These are phyloP conservation scores for Diceros bicornis DNA, from an alignment of 2,797 vertebrate species.

Conservation along the genomic window DNA sequence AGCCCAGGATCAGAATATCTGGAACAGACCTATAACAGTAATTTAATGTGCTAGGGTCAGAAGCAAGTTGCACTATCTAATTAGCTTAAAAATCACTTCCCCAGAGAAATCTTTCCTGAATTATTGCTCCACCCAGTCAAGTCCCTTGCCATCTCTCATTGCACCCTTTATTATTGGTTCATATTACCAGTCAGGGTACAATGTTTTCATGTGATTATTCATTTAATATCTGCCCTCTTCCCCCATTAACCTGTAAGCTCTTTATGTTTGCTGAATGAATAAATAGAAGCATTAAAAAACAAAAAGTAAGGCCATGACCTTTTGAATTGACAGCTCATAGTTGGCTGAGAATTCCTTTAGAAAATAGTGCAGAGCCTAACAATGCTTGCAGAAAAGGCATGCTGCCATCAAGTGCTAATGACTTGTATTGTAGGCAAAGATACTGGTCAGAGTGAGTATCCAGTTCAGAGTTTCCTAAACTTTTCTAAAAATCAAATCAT, in stretches of 20 bases:
- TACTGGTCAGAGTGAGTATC: neutral
- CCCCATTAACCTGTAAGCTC: constrained; percentile 27
- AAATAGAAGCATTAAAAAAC: constrained; percentile 4
- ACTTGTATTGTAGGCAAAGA: constrained; percentile 7
- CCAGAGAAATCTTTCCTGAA: neutral
- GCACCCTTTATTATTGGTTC: neutral
- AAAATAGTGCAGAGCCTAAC: neutral
- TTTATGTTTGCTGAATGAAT: constrained; percentile 56
- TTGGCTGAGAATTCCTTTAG: neutral
- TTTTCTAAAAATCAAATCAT: constrained; percentile 32
- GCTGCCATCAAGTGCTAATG: neutral
- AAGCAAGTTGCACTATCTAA: neutral
- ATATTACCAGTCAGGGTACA: neutral
- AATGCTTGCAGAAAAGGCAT: neutral
- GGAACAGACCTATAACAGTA: neutral
- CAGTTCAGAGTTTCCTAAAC: neutral
- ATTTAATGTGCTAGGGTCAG: neutral
- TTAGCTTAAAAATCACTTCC: constrained; percentile 51
- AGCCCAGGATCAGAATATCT: constrained; percentile 27
- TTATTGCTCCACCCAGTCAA: neutral
- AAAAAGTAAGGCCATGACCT: neutral
- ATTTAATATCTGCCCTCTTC: constrained; percentile 6
- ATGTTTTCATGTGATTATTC: constrained; percentile 44
- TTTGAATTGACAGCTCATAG: neutral
- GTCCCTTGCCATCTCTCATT: neutral